A percentile compares a stretch with the other conserved stretches of the same genome.
phyloP scores from a whole-genome alignment of 2,797 vertebrate species.

The Melanotaenia boesemani region DNA sequence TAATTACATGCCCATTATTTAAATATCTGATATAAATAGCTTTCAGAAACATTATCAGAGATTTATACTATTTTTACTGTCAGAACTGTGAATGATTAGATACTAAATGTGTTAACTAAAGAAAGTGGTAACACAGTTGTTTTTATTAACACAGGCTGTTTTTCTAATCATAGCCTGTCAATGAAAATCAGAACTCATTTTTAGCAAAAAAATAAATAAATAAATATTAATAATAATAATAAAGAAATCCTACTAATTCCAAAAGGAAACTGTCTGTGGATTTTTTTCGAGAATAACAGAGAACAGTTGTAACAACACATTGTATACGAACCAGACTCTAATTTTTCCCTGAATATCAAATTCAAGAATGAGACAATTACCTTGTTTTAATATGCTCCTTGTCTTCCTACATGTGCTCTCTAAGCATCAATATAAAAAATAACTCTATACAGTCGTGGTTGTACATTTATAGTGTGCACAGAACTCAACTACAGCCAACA shows the following conservation, averaged over 20 bases:
- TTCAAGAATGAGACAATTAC: background rate
- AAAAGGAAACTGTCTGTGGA: background rate
- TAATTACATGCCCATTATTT: no score
- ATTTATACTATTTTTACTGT: background rate
- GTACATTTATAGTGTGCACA: conserved; percentile 13
- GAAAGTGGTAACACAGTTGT: background rate
- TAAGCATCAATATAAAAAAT: conserved; percentile 34
- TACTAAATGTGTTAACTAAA: background rate
- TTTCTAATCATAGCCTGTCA: background rate
- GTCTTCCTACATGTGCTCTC: conserved; percentile 26
- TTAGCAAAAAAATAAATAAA: background rate
- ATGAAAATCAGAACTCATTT: background rate
- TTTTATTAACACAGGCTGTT: background rate
- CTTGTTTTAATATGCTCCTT: background rate
- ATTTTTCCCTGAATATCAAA: background rate
- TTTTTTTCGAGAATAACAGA: no score
- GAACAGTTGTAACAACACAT: background rate
- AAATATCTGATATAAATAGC: no score
- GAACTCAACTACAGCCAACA: conserved; percentile 19
- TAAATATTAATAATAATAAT: background rate
- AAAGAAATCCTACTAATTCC: background rate
- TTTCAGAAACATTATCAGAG: background rate
- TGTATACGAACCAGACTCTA: background rate
- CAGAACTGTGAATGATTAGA: no score
- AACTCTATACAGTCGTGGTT: conserved; percentile 20